phyloP scores from a whole-genome alignment of 1,140 invertebrate genomes.

The Mylabris phalerata region DNA sequence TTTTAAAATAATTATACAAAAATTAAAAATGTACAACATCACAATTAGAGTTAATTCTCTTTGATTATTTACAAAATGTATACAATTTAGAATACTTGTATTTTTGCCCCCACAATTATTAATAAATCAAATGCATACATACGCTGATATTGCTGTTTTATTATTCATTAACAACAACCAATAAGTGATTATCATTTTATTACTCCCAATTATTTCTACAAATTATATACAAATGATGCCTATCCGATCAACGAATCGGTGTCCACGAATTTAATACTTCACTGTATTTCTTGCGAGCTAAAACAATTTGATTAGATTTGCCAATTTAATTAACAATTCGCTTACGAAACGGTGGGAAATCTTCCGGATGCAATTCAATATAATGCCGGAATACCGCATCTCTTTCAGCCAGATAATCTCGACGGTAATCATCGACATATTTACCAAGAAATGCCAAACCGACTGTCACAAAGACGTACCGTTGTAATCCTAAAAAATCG shows the following conservation, averaged over 20 bases:
- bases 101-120: conserved; percentile 28
- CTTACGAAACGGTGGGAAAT: conserved; percentile 57
- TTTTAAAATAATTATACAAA: conserved; percentile 5
- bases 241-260: conserved; percentile 52
- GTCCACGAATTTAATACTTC: conserved; percentile 55
- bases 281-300: conserved; percentile 54
- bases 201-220: neutral
- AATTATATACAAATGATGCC: no score
- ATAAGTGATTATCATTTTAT: neutral
- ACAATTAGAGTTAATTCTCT: conserved; percentile 22
- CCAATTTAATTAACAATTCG: neutral
- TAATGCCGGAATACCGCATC: conserved; percentile 63
- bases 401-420: conserved; percentile 48
- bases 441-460: conserved; percentile 35
- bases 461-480: conserved; percentile 42
- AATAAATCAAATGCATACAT: conserved; percentile 18
- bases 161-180: neutral
- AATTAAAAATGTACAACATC: conserved; percentile 26
- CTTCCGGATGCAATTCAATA: conserved; percentile 61
- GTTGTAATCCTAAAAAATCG: conserved; percentile 52
- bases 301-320: conserved; percentile 37
- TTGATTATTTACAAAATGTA: conserved; percentile 20
- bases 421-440: conserved; percentile 41
- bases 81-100: conserved; percentile 24
- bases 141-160: neutral